phyloP scores from a whole-genome alignment of 2,797 vertebrate genomes.

The Chiroxiphia lanceolata region DNA sequence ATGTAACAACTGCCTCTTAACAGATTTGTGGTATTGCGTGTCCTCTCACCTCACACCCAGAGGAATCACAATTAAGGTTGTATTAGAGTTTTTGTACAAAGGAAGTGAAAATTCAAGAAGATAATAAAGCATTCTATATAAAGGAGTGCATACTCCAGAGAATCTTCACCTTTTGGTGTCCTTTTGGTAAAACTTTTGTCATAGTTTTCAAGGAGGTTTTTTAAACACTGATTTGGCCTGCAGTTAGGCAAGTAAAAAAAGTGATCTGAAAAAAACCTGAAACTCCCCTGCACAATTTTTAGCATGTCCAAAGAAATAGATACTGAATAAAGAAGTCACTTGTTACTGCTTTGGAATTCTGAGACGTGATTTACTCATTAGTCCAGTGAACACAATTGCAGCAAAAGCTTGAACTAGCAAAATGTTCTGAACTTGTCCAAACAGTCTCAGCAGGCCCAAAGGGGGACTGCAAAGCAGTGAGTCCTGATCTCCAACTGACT shows the following conservation, averaged over 20 bases:
- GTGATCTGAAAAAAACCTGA: background rate
- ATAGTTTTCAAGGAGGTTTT: background rate
- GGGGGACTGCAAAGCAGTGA: background rate
- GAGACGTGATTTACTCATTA: background rate
- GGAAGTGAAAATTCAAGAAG: background rate
- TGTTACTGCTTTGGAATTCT: background rate
- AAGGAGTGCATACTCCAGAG: background rate
- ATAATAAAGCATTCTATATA: background rate
- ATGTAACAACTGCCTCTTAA: conserved; percentile 18
- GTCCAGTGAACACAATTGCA: background rate
- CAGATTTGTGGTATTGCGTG: background rate
- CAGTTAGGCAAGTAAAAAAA: background rate
- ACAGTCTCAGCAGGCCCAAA: background rate
- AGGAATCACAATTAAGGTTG: background rate
- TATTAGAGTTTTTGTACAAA: background rate
- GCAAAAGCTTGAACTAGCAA: background rate
- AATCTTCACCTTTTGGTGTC: background rate
- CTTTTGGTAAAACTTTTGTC: background rate
- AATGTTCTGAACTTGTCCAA: background rate
- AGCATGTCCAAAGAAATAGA: background rate
- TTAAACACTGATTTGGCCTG: background rate
- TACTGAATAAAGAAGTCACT: background rate
- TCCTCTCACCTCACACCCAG: background rate
- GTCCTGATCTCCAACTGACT: background rate
- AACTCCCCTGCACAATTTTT: background rate